Conservation (phyloP, 2,113 vertebrate species). For the Sorex fumeus region DNA sequence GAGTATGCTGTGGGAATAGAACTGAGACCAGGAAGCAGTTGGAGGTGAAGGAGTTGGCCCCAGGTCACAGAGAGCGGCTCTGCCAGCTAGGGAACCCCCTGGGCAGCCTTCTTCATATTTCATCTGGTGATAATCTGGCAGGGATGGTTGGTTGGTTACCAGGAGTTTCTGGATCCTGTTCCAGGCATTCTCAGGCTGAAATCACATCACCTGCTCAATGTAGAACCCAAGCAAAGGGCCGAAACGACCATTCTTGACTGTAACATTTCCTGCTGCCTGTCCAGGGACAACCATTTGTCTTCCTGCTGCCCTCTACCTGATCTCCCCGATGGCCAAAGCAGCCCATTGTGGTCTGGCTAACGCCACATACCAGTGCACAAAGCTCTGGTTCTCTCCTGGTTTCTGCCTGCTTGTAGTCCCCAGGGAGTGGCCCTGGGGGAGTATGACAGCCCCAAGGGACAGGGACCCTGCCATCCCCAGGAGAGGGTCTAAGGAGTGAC, state of each 20-base stretch:
- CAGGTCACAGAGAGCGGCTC: neutral
- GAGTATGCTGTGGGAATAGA: neutral
- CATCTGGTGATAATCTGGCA: neutral
- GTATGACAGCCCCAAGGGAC: no score
- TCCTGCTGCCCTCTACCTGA: neutral
- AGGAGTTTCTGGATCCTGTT: neutral
- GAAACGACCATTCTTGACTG: neutral
- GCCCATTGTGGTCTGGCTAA: neutral
- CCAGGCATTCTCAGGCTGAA: neutral
- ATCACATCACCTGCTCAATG: neutral
- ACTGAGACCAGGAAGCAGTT: neutral
- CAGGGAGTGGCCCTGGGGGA: no score
- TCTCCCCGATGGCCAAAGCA: neutral
- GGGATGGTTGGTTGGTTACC: neutral
- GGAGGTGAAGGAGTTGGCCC: neutral
- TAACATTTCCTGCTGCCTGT: neutral
- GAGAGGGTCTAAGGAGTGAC: neutral
- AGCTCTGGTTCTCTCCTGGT: neutral
- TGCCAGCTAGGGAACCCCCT: neutral
- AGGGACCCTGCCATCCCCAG: no score
- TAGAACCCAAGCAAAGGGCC: neutral
- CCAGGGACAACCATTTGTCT: neutral
- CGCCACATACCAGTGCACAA: no score
- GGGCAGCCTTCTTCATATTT: neutral
- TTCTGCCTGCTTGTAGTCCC: neutral